Base-by-base conservation (phyloP, 2,797 vertebrate species). In the Fundulus diaphanus region DNA sequence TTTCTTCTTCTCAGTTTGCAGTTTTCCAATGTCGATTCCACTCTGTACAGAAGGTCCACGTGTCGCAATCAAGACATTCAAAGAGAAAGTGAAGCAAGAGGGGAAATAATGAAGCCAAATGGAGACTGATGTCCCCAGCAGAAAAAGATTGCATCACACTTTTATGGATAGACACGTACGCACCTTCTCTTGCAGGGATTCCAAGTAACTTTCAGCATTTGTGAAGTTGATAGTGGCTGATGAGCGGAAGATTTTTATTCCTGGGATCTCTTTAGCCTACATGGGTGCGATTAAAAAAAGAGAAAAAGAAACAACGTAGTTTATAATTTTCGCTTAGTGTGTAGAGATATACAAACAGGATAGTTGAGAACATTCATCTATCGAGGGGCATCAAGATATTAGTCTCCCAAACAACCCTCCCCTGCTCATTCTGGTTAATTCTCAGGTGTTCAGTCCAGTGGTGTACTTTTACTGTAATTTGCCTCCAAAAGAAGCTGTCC, bases 211-310 rank as follows among this genome's bases (percentile, higher is more conserved):
- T 77, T 98, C 97, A 51, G 97, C 96, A 0, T 99, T 99, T 84
- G 97, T 96, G 79, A 97, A 98, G 92, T 95, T 97, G 78, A 99
- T 20, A 0, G 96, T 97, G 73, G 94, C 88, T 0, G 97, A 97
- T 44, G 97, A 98, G 37, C 93, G 94, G 91, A 99, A 98, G 79
- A 99, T 96, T 92, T 96, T 98, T 84, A 99, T 95, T 0, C 97
- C 97, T 0, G 92, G 90, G 75, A 95, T 90, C 85, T 92, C 91
- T 89, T 86, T 93, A 48, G 92, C 94, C 94, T 96, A 96, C 82
- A 44, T 76, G 73, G 63, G 88, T 27, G 40, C 46, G 88, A 56
- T 15, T 67, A 15, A 3, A 78, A 18, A 67, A 13, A 46, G 40
- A 51, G 9, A 3, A 78, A 67, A 13, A 46, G 40, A 51, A 15